A percentile compares a stretch with the other conserved stretches of the same genome.
Evolutionary conservation across 2,888 invertebrate genomes (phyloP).

Genomic region (Polymixis lichenea): DNA sequence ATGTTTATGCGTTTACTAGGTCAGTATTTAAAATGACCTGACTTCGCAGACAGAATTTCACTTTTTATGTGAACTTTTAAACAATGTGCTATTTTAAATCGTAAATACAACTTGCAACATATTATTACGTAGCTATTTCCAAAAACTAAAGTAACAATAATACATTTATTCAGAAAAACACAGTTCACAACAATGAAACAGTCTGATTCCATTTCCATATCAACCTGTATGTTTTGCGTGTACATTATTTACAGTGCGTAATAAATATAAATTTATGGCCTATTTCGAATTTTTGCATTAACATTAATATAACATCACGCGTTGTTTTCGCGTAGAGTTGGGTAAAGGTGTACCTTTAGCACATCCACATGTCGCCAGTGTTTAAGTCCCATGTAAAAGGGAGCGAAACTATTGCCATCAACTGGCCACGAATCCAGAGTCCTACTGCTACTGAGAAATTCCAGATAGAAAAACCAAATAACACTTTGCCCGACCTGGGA

Average conservation of each 20-base stretch:
- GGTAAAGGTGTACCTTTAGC: no score
- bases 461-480: no score
- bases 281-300: constrained; percentile 2
- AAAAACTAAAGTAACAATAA: constrained; percentile 7
- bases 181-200: constrained; percentile 6
- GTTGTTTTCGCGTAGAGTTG: no score
- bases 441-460: no score
- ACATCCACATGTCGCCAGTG: no score
- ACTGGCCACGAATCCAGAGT: no score
- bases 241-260: background rate
- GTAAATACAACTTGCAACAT: constrained; percentile 23
- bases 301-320: no score
- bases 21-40: background rate
- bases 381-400: no score
- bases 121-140: background rate
- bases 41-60: constrained; percentile 14
- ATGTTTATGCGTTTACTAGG: background rate
- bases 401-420: no score
- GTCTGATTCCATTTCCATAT: constrained; percentile 6
- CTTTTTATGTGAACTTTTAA: constrained; percentile 39
- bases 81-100: constrained; percentile 39
- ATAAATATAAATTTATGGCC: background rate
- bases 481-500: no score
- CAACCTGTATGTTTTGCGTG: background rate
- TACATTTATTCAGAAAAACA: constrained; percentile 1